Base-by-base conservation (phyloP, 2,888 invertebrate species). In the Leucophora obtusa region DNA sequence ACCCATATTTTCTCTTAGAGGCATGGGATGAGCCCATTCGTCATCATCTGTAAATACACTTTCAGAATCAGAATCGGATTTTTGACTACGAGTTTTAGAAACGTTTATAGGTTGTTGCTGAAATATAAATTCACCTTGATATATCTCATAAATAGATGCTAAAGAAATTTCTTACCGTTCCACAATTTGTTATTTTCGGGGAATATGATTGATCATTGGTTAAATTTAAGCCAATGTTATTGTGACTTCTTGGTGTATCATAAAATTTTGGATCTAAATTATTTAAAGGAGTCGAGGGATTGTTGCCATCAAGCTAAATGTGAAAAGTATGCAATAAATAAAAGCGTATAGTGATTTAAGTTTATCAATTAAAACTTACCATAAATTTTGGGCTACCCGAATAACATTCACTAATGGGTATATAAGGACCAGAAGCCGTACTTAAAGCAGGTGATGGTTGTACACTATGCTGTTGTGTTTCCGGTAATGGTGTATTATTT, bases 371-470 rank as follows among this genome's bases (percentile, higher is more conserved):
- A 24, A n/a, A 66, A 38, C 51, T 70, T 84, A 87, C 87, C 84
- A 86, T 81, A 75, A 89, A 87, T 65, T 89, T 88, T 5, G 93
- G 92, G 62, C 93, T 93, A 65, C 97, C 97, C 38, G 97, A 96
- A 85, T 96, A 95, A 89, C 97, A 97, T 90, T 97, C 97, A 70
- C 96, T 97, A 84, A 97, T 96, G 9, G 96, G 96, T 90, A 97
- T 97, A 89, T 97, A 97, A 0, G 96, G 96, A 21, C 96, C 96
- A 10, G 96, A 94, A 84, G 93, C 87, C 11, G 93, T 93, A 68
- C 94, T 93, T 62, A 93, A 92, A 72, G 93, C 91, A 11, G 93
- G 93, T 18, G 93, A 93, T 15, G 93, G 93, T 85, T 93, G 93
- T 53, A 90, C 89, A 73, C 85, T 81, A n/a, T 82, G 85, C 60